These are phyloP conservation scores for Clostera curtula DNA, from an alignment of 2,888 invertebrate species.

Conservation along the genomic window DNA sequence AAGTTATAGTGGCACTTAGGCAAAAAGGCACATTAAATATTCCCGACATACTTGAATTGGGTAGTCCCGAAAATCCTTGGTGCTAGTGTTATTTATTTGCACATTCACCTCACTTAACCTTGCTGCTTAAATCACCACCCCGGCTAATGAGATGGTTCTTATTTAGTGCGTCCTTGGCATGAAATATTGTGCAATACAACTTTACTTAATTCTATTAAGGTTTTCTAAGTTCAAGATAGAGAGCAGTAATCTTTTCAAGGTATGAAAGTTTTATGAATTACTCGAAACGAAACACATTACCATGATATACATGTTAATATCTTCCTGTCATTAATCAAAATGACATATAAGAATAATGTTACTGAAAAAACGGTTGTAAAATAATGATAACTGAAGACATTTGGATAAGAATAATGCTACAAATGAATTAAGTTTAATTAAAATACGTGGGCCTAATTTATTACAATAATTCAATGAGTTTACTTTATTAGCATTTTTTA, in stretches of 20 bases:
- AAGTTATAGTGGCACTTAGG: conserved; percentile 11
- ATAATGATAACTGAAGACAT: too few species aligned
- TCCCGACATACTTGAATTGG: conserved; percentile 13
- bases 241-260: conserved; percentile 7
- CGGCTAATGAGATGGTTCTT: conserved; percentile 35
- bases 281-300: too few species aligned
- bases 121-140: conserved; percentile 35
- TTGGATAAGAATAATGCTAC: too few species aligned
- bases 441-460: too few species aligned
- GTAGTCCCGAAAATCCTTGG: conserved; percentile 21
- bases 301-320: too few species aligned
- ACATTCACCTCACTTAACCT: conserved; percentile 27
- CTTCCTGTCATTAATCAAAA: too few species aligned
- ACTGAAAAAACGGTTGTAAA: too few species aligned
- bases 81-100: conserved; percentile 25
- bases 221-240: conserved; percentile 15
- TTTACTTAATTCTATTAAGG: conserved; percentile 22
- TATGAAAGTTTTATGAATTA: too few species aligned
- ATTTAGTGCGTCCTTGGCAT: conserved; percentile 31
- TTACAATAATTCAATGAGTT: too few species aligned
- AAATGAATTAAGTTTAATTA: too few species aligned
- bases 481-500: too few species aligned
- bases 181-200: conserved; percentile 32
- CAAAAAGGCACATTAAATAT: conserved; percentile 19
- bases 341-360: too few species aligned